These are phyloP conservation scores for Euglossa dilemma DNA, from an alignment of 1,140 invertebrate species.

Conservation along the genomic window DNA sequence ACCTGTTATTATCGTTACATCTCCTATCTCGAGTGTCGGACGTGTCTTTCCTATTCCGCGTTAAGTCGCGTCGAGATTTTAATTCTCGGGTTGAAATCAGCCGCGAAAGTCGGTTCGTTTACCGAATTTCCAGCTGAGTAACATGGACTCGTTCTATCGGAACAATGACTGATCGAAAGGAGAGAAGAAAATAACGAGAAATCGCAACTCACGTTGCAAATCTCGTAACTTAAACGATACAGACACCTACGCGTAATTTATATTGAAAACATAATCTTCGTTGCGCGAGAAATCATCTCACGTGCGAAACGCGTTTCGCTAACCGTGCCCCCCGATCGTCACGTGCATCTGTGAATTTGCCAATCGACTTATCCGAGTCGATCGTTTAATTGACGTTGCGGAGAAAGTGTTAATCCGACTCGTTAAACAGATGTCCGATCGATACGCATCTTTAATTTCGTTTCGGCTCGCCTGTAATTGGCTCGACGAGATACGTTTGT, in stretches of 20 bases:
- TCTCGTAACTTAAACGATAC: too few species aligned
- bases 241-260: background rate
- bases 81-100: too few species aligned
- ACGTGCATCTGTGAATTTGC: background rate
- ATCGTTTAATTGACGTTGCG: constrained; percentile 76
- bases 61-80: too few species aligned
- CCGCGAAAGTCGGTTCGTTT: too few species aligned
- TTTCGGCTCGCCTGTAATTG: constrained; percentile 72
- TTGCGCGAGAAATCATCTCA: too few species aligned
- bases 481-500: constrained; percentile 69
- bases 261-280: background rate
- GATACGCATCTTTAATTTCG: constrained; percentile 80
- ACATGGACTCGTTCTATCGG: too few species aligned
- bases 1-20: too few species aligned
- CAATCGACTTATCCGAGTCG: constrained; percentile 66
- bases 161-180: background rate
- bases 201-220: background rate
- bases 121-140: too few species aligned
- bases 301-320: background rate
- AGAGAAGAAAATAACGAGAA: background rate
- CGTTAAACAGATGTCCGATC: constrained; percentile 72
- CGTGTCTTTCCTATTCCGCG: too few species aligned
- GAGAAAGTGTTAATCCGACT: constrained; percentile 77
- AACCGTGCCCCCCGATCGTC: background rate
- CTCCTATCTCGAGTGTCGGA: too few species aligned